phyloP scores from a whole-genome alignment of 2,888 invertebrate species.

The Muschampia plurimacula region DNA sequence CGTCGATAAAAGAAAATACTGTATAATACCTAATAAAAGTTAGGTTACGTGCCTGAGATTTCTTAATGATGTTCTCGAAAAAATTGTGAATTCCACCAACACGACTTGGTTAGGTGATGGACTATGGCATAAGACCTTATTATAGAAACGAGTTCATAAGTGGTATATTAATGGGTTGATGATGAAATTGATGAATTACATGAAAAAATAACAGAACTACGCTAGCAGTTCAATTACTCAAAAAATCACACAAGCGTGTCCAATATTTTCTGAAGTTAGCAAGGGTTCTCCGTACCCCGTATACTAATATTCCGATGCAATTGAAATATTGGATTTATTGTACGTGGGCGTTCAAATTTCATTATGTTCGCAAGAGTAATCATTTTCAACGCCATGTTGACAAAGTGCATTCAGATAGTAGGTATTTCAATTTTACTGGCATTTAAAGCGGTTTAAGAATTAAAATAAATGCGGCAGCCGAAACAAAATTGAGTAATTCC shows the following conservation, averaged over 20 bases:
- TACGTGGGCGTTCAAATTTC: slow-evolving; percentile 2
- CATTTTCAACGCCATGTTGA: not conserved
- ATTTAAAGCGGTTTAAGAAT: slow-evolving; percentile 6
- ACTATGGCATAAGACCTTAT: too few relatives aligned
- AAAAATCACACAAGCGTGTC: not conserved
- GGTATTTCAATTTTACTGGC: not conserved
- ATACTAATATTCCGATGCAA: not conserved
- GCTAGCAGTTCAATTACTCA: not conserved
- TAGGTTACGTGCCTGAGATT: too few relatives aligned
- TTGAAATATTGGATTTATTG: slow-evolving; percentile 1
- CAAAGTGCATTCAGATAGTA: not conserved
- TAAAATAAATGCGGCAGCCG: not conserved
- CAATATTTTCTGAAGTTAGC: not conserved
- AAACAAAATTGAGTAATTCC: not conserved
- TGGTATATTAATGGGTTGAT: too few relatives aligned
- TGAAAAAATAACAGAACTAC: not conserved
- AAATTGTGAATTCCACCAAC: too few relatives aligned
- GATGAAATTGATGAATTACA: too few relatives aligned
- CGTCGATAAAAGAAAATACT: too few relatives aligned
- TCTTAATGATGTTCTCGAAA: too few relatives aligned
- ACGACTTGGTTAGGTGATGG: too few relatives aligned
- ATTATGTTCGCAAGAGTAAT: slow-evolving; percentile 1
- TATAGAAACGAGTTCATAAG: too few relatives aligned
- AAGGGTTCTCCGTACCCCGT: not conserved
- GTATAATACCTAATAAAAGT: too few relatives aligned